These are phyloP conservation scores for Platyscapa corneri DNA, from an alignment of 1,140 invertebrate species.

Conservation along the genomic window DNA sequence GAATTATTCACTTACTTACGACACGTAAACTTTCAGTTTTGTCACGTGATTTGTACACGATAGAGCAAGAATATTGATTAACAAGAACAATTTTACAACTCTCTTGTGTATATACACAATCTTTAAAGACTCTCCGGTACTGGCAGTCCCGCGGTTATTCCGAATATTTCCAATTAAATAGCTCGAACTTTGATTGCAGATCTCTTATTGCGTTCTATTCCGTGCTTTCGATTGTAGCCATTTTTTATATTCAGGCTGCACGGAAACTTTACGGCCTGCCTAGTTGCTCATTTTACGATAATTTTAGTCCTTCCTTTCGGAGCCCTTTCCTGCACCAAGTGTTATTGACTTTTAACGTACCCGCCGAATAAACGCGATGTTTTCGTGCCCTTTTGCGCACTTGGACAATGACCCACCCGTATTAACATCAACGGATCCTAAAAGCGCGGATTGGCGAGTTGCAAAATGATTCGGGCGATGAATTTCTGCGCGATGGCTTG, in stretches of 20 bases:
- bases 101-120: slow-evolving; percentile 6
- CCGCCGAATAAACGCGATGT: too few species aligned
- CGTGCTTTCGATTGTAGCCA: neutral
- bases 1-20: slow-evolving; percentile 73
- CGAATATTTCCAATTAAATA: slow-evolving; percentile 11
- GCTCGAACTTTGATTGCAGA: neutral
- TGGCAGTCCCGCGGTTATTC: slow-evolving; percentile 12
- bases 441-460: too few species aligned
- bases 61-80: slow-evolving; percentile 51
- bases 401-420: too few species aligned
- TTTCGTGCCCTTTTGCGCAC: too few species aligned
- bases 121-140: neutral
- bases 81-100: slow-evolving; percentile 49
- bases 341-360: too few species aligned
- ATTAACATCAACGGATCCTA: too few species aligned
- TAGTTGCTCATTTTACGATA: neutral
- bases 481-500: too few species aligned
- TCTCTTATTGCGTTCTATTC: neutral
- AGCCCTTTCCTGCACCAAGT: too few species aligned
- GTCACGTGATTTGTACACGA: slow-evolving; percentile 52
- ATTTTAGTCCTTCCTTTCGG: too few species aligned
- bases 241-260: neutral
- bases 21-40: slow-evolving; percentile 63
- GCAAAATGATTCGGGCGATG: too few species aligned
- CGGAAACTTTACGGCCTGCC: neutral